Conservation (phyloP, 2,888 invertebrate species). For the Teleiodes luculella region DNA sequence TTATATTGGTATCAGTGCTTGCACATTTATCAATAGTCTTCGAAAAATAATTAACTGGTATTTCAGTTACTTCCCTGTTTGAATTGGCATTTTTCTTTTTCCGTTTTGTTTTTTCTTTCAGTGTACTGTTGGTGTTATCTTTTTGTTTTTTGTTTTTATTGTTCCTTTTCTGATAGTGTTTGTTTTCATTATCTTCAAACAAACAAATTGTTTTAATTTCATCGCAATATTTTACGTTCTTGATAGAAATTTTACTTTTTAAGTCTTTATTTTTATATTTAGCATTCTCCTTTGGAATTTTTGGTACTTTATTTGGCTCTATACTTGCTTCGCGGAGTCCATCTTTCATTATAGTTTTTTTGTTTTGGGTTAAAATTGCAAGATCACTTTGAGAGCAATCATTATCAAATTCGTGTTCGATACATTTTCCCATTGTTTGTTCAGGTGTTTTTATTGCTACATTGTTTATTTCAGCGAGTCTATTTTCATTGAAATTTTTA, state of each 20-base stretch:
- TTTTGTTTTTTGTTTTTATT: neutral
- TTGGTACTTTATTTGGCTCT: neutral
- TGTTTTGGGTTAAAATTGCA: neutral
- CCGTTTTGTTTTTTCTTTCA: neutral
- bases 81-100: neutral
- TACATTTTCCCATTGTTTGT: neutral
- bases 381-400: slow-evolving; percentile 40
- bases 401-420: neutral
- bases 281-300: neutral
- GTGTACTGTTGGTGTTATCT: neutral
- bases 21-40: neutral
- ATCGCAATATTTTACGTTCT: neutral
- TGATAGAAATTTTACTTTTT: neutral
- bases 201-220: neutral
- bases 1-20: neutral
- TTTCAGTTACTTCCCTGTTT: neutral
- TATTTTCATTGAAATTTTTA: slow-evolving; percentile 6
- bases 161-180: neutral
- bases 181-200: neutral
- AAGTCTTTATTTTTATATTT: neutral
- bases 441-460: neutral
- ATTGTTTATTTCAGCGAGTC: neutral
- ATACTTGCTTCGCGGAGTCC: neutral
- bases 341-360: neutral
- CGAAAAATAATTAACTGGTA: neutral